A percentile compares a stretch with the other conserved stretches of the same genome.
Conservation (phyloP, 2,888 invertebrate species). For the Chrysolina haemoptera region DNA sequence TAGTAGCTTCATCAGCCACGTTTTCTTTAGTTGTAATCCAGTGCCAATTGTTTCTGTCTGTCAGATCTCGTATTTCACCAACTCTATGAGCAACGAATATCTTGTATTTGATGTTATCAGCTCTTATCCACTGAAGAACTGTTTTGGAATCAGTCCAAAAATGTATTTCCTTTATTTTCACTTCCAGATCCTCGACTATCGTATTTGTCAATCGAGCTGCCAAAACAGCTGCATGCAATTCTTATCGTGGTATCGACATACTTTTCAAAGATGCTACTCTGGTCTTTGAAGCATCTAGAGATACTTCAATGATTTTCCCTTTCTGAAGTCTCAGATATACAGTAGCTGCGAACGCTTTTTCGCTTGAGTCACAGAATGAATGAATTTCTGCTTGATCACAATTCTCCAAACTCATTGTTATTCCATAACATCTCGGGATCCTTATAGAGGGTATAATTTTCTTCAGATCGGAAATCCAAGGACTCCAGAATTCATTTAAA, state of each 20-base stretch:
- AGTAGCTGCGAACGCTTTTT: slow-evolving; percentile 34
- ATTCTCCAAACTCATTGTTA: slow-evolving; percentile 23
- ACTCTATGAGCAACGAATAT: neutral
- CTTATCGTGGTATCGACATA: neutral
- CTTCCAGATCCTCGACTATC: neutral
- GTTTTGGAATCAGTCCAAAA: neutral
- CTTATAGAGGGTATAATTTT: slow-evolving; percentile 1
- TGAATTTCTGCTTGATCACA: slow-evolving; percentile 46
- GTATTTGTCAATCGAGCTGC: neutral
- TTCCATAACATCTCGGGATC: slow-evolving; percentile 44
- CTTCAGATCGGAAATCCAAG: slow-evolving; percentile 47
- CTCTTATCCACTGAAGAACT: too few species aligned
- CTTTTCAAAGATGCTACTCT: too few species aligned
- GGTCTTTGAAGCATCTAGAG: neutral
- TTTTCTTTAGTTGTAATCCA: neutral
- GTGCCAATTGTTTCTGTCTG: neutral
- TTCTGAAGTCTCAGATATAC: neutral
- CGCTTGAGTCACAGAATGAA: slow-evolving; percentile 53
- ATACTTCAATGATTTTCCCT: neutral
- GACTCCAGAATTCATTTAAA: slow-evolving; percentile 42
- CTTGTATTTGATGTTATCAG: slow-evolving; percentile 1
- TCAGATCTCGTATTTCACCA: neutral
- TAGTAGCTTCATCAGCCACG: neutral
- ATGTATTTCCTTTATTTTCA: neutral
- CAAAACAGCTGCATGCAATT: neutral